Percentiles rank a stretch among this genome's conserved stretches.
Evolutionary conservation across 2,888 invertebrate species (phyloP).

Genomic region (Drosophila pullipes): DNA sequence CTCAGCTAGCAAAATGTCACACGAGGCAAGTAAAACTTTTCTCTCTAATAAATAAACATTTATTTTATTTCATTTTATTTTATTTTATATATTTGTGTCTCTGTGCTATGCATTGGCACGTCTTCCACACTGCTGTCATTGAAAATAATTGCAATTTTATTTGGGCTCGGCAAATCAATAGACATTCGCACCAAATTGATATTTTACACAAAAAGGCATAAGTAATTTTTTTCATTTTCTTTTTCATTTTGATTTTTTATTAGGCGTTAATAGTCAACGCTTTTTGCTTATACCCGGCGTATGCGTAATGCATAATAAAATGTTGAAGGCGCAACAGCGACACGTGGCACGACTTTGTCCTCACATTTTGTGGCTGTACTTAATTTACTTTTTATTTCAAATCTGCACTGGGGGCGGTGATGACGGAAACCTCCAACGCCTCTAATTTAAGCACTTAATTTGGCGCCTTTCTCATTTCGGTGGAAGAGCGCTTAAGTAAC

Average conservation of each 20-base stretch:
- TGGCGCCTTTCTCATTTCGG: conserved; percentile 10
- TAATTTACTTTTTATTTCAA: conserved; percentile 34
- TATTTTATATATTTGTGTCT: conserved; percentile 26
- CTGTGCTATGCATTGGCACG: conserved; percentile 47
- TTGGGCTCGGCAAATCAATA: conserved; percentile 46
- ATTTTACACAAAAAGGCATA: conserved; percentile 31
- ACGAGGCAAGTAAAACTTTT: conserved; percentile 4
- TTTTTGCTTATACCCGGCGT: conserved; percentile 20
- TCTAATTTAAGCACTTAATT: conserved; percentile 42
- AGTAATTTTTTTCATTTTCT: conserved; percentile 12
- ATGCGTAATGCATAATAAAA: conserved; percentile 35
- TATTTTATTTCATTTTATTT: conserved; percentile 60
- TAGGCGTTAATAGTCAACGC: conserved; percentile 36
- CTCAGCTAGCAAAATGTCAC: conserved; percentile 22
- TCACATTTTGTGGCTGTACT: conserved; percentile 3
- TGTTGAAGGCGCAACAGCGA: not conserved
- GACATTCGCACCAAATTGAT: conserved; percentile 52
- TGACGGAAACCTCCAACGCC: not conserved
- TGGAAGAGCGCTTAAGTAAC: conserved; percentile 30
- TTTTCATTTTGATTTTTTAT: conserved; percentile 24
- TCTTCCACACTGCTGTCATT: conserved; percentile 64
- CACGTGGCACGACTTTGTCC: conserved; percentile 20
- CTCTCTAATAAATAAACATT: conserved; percentile 59
- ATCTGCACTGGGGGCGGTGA: conserved; percentile 11
- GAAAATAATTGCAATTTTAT: conserved; percentile 72